A percentile compares a stretch with the other conserved stretches of the same genome.
Conservation (phyloP, 2,888 invertebrate species). For the Drosophila limbata region DNA sequence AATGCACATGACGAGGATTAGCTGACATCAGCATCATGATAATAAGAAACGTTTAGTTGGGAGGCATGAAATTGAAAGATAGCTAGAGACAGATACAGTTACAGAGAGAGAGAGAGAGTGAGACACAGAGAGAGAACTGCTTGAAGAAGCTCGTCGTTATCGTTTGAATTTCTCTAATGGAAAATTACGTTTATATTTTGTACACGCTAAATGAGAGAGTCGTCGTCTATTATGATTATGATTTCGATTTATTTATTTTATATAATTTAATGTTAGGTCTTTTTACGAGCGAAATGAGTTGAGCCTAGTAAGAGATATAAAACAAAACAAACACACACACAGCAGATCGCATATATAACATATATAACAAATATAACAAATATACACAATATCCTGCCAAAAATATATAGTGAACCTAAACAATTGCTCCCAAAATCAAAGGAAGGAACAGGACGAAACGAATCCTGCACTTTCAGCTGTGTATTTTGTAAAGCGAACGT, state of each 20-base stretch:
- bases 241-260: slow-evolving; percentile 79
- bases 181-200: slow-evolving; percentile 58
- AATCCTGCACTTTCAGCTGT: slow-evolving; percentile 29
- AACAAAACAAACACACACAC: slow-evolving; percentile 36
- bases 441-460: background rate
- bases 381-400: slow-evolving; percentile 73
- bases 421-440: slow-evolving; percentile 61
- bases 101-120: slow-evolving; percentile 6
- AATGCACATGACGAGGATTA: slow-evolving; percentile 67
- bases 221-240: slow-evolving; percentile 63
- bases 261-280: slow-evolving; percentile 77
- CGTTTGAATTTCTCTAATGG: slow-evolving; percentile 59
- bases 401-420: slow-evolving; percentile 64
- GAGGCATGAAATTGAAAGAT: slow-evolving; percentile 15
- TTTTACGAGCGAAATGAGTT: slow-evolving; percentile 68
- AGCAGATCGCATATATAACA: slow-evolving; percentile 50
- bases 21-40: background rate
- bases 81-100: slow-evolving; percentile 2
- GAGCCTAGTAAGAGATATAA: slow-evolving; percentile 55
- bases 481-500: slow-evolving; percentile 46
- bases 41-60: slow-evolving; percentile 1
- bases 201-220: slow-evolving; percentile 57
- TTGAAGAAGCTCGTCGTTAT: slow-evolving; percentile 65
- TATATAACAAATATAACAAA: slow-evolving; percentile 25
- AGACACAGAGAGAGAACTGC: slow-evolving; percentile 33